Percentiles rank a stretch among this genome's conserved stretches.
phyloP scores from a whole-genome alignment of 2,113 vertebrate species.

The Seriola rivoliana region DNA sequence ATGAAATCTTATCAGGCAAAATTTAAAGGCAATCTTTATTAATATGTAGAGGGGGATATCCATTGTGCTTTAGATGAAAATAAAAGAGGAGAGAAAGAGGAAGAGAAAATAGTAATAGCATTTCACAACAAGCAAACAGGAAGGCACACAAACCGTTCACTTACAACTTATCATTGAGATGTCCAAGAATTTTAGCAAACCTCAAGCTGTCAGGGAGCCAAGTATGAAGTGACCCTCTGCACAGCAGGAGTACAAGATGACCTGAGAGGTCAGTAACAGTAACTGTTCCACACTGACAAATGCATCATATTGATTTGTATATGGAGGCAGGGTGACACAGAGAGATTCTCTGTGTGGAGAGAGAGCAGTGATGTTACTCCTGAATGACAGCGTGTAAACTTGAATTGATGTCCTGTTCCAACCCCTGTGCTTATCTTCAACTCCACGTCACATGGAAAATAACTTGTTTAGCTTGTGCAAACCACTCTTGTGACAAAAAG shows the following conservation, averaged over 20 bases:
- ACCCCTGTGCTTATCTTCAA: too few species aligned
- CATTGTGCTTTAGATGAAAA: not conserved
- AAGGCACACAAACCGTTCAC: not conserved
- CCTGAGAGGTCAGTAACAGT: not conserved
- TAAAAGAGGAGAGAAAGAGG: not conserved
- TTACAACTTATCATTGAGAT: not conserved
- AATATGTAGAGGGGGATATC: not conserved
- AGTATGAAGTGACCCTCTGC: not conserved
- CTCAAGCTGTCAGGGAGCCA: not conserved
- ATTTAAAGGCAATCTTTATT: not conserved
- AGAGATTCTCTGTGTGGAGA: too few species aligned
- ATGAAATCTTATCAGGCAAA: not conserved
- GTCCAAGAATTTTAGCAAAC: not conserved
- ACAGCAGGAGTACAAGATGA: not conserved
- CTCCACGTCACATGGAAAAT: too few species aligned
- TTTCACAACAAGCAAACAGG: not conserved
- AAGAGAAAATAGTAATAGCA: too few species aligned
- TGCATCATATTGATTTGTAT: too few species aligned
- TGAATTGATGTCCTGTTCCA: too few species aligned
- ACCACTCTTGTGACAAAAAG: not conserved
- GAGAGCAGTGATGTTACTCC: too few species aligned
- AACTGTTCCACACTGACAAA: not conserved
- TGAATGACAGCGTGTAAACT: too few species aligned
- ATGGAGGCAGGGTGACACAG: too few species aligned
- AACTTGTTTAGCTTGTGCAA: not conserved